Conservation (phyloP, 2,797 vertebrate species). For the Caiman crocodilus region DNA sequence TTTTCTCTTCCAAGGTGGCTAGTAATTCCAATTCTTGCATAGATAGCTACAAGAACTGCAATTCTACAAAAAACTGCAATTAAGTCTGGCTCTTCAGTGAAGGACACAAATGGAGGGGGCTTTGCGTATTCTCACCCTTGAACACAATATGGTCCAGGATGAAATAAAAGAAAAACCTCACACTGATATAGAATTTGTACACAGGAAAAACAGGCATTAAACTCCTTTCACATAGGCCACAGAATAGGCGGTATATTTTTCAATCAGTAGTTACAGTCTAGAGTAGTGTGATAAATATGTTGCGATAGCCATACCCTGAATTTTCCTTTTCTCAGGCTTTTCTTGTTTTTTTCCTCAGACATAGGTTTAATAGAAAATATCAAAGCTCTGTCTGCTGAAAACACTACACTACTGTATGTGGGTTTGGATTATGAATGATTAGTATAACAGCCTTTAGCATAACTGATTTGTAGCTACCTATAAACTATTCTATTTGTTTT, state of each 20-base stretch:
- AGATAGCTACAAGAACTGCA: background rate
- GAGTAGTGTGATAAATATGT: background rate
- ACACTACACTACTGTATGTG: conserved; percentile 32
- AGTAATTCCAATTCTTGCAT: background rate
- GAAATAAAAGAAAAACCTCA: background rate
- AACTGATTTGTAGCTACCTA: conserved; percentile 33
- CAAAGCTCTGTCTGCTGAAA: background rate
- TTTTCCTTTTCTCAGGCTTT: background rate
- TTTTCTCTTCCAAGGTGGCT: background rate
- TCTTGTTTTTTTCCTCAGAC: conserved; percentile 30
- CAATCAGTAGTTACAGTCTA: background rate
- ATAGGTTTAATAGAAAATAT: conserved; percentile 45
- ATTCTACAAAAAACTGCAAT: background rate
- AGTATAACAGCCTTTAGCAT: conserved; percentile 21
- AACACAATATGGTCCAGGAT: background rate
- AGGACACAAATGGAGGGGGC: background rate
- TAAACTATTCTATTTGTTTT: conserved; percentile 43
- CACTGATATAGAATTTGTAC: background rate
- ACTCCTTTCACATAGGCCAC: background rate
- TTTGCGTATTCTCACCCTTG: rapidly evolving
- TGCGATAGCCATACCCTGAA: background rate
- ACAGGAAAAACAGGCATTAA: background rate
- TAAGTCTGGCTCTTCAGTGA: background rate
- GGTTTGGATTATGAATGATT: conserved; percentile 52
- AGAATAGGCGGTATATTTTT: background rate